A percentile compares a stretch with the other conserved stretches of the same genome.
phyloP scores from a whole-genome alignment of 2,888 invertebrate species.

The Lasioglossum villosulum region DNA sequence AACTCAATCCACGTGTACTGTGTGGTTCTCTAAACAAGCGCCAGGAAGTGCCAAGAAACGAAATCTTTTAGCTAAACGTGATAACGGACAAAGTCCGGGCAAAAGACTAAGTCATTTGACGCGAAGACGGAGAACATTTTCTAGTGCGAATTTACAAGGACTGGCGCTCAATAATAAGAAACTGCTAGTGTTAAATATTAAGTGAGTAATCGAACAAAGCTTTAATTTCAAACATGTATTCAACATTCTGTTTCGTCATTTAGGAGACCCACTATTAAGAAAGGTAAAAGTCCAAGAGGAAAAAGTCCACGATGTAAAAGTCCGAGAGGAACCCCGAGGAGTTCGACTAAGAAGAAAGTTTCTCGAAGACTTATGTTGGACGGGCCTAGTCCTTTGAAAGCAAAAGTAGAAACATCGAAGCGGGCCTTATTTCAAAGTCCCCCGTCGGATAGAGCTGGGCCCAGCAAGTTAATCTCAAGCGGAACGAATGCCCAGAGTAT shows the following conservation, averaged over 20 bases:
- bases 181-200: constrained; percentile 88
- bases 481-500: constrained; percentile 86
- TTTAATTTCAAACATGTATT: constrained; percentile 9
- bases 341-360: constrained; percentile 87
- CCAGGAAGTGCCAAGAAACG: constrained; percentile 89
- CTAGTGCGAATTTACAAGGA: constrained; percentile 88
- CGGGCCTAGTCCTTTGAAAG: constrained; percentile 77
- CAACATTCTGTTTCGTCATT: constrained; percentile 38
- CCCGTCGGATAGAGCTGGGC: constrained; percentile 80
- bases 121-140: constrained; percentile 90
- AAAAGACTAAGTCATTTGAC: constrained; percentile 92
- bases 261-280: constrained; percentile 84
- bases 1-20: constrained; percentile 89
- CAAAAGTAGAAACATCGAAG: constrained; percentile 87
- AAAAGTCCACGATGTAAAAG: constrained; percentile 86
- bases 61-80: constrained; percentile 86
- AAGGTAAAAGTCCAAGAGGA: constrained; percentile 85
- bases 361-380: constrained; percentile 85
- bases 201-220: constrained; percentile 84
- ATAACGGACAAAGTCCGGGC: constrained; percentile 89
- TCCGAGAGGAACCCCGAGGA: constrained; percentile 87
- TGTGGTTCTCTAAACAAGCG: constrained; percentile 86
- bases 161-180: constrained; percentile 81
- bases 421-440: constrained; percentile 92
- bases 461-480: constrained; percentile 78